Base-by-base conservation (phyloP, 1,140 invertebrate genomes). In the Drosophila lowei region DNA sequence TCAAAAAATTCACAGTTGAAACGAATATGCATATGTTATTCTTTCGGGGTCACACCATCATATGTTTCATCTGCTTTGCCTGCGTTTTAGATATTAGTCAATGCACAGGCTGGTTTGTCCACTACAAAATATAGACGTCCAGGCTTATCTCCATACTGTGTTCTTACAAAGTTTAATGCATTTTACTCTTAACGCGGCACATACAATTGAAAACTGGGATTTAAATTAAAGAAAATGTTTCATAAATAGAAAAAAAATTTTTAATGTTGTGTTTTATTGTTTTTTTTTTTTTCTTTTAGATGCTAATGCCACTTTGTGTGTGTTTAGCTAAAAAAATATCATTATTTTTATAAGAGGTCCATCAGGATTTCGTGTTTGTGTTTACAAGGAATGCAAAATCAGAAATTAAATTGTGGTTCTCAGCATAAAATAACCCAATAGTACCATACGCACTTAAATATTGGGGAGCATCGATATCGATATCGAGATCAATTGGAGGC, bases 271-370 rank as follows among this genome's bases (percentile, higher is more conserved):
- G 54, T 66, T 62, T 50, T 64, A 59, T 72, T 53, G 59, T 64
- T 44, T 79, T 72, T 62, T 46, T 66, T 61, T 58, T 43, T 50
- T 49, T 21, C 7, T 30, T 67, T 65, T 70, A 77, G 49, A 55
- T 58, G 58, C 55, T 74, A 74, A 74, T 74, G 72, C 49, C 72
- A 74, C 71, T 73, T 73, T 73, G 71, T 73, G 71, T 72, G 68
- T 54, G 41, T 72, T 59, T 58, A 30, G 30, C 25, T 61, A 48
- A 28, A 30, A 49, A 72, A 72, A 63, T 41, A 53, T 28, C 42
- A 47, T 25, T 25, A 43, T 62, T 50, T 41, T 72, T 62, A 72
- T 71, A 71, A 71, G 41, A 71, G 18, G 42, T 25, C 4, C 23
- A 25, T 56, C 50, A 18, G 65, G 50, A 68, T 47, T 41, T 67